Evolutionary conservation across 2,797 vertebrate genomes (phyloP).

Genomic region (Ctenopoma multispine): DNA sequence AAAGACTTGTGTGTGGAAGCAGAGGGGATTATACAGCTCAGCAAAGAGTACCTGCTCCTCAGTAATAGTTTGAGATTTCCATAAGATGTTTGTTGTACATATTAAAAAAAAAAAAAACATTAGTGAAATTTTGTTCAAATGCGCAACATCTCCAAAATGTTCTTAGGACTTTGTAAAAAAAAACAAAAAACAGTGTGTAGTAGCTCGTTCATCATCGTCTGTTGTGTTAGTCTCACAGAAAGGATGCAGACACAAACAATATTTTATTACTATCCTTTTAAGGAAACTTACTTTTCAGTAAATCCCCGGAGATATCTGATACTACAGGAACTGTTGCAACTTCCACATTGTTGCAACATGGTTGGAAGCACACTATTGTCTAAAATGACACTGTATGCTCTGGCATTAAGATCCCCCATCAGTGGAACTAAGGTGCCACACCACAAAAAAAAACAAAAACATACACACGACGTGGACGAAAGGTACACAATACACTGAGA

Average conservation of each 20-base stretch:
- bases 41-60: not conserved
- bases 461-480: not conserved
- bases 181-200: too few relatives aligned
- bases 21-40: constrained; percentile 12
- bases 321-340: not conserved
- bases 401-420: not conserved
- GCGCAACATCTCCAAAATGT: not conserved
- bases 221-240: not conserved
- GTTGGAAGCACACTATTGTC: not conserved
- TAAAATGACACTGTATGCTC: not conserved
- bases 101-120: too few relatives aligned
- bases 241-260: not conserved
- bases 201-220: not conserved
- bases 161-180: not conserved
- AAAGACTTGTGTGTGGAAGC: constrained; percentile 45
- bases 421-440: not conserved
- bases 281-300: not conserved
- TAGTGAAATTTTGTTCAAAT: not conserved
- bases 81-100: not conserved
- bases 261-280: not conserved
- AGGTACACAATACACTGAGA: not conserved
- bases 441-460: constrained; percentile 5
- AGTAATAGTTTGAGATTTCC: not conserved
- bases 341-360: not conserved
- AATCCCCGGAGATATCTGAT: not conserved